phyloP scores from a whole-genome alignment of 2,888 invertebrate species.

The Trachelus troglodyta region DNA sequence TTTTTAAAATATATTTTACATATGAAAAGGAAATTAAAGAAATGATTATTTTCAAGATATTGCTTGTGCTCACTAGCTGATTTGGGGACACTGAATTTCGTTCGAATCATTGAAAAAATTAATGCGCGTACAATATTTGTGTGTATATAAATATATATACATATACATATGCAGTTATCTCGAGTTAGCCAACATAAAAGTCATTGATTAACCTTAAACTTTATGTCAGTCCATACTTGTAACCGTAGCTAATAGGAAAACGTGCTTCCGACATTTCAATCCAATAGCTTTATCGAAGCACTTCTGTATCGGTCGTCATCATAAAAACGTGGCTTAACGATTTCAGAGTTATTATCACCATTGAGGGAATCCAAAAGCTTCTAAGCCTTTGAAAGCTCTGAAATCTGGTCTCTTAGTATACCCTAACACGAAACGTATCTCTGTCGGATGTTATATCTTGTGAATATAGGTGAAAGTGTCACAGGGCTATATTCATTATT shows the following conservation, averaged over 20 bases:
- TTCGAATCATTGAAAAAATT: too few relatives aligned
- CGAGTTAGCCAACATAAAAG: background rate
- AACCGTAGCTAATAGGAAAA: background rate
- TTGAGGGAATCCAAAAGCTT: background rate
- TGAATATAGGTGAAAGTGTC: background rate
- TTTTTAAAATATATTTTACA: too few relatives aligned
- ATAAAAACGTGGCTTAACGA: background rate
- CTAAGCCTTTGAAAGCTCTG: background rate
- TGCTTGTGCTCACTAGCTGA: too few relatives aligned
- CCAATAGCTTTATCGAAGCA: background rate
- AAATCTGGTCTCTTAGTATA: background rate
- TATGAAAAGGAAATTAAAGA: too few relatives aligned
- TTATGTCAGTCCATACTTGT: background rate
- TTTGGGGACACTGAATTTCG: too few relatives aligned
- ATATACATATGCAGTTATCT: background rate
- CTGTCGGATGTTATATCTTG: background rate
- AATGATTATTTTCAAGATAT: too few relatives aligned
- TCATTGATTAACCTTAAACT: background rate
- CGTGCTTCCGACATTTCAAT: background rate
- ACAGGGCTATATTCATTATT: background rate
- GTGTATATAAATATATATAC: too few relatives aligned
- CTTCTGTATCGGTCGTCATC: background rate
- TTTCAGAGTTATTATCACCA: background rate
- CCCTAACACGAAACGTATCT: background rate
- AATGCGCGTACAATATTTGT: too few relatives aligned